phyloP scores from a whole-genome alignment of 2,797 vertebrate genomes.

The Cottoperca gobio region DNA sequence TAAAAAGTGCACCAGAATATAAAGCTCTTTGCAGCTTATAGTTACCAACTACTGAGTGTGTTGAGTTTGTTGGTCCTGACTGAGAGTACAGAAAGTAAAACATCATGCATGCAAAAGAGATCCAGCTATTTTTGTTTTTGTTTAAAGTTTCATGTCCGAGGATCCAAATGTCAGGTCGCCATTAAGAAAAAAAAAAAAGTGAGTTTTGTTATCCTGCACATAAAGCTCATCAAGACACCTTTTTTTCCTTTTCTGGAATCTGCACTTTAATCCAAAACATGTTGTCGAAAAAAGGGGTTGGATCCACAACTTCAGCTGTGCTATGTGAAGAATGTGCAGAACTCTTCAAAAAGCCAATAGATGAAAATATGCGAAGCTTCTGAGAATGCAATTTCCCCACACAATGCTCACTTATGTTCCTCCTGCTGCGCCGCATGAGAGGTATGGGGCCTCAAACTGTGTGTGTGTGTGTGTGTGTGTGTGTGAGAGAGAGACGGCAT shows the following conservation, averaged over 20 bases:
- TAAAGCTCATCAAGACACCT: not conserved
- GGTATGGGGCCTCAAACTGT: constrained; percentile 9
- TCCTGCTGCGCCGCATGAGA: constrained; percentile 29
- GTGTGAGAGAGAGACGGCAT: not conserved
- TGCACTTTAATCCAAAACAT: constrained; percentile 37
- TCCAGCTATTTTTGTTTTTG: not conserved
- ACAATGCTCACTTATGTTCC: constrained; percentile 27
- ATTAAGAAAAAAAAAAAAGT: not conserved
- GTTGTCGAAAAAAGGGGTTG: constrained; percentile 1
- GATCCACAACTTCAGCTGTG: constrained; percentile 41
- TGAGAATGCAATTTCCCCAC: constrained; percentile 61
- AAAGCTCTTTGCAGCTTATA: not conserved
- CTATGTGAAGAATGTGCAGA: constrained; percentile 64
- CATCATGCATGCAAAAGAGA: not conserved
- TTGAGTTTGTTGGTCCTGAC: constrained; percentile 7
- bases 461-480: not conserved
- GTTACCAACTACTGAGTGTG: not conserved
- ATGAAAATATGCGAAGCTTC: constrained; percentile 57
- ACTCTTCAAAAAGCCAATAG: constrained; percentile 59
- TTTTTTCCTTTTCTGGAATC: constrained; percentile 12
- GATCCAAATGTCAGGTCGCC: not conserved
- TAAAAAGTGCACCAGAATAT: not conserved
- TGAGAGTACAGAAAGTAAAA: not conserved
- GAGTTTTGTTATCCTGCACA: constrained; percentile 2
- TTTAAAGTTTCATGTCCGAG: not conserved